Percentiles rank a stretch among this genome's conserved stretches.
Evolutionary conservation across 2,888 invertebrate genomes (phyloP).

Genomic region (Sthenelais limicola): DNA sequence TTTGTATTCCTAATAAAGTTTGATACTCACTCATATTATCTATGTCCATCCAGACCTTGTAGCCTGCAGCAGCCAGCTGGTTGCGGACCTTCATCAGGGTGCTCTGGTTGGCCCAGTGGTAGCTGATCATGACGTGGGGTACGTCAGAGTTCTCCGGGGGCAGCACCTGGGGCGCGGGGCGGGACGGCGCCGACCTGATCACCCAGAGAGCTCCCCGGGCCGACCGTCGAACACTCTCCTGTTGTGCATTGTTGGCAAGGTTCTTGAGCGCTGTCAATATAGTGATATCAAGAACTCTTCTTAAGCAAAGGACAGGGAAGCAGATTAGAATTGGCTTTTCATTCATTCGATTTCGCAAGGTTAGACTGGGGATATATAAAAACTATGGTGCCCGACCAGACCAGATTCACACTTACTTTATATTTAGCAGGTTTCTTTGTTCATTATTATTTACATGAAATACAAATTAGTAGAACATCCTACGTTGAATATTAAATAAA

Average conservation of each 20-base stretch:
- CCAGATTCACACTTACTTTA: too few species aligned
- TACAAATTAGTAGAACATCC: too few species aligned
- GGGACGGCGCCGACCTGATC: conserved; percentile 41
- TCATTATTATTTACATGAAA: too few species aligned
- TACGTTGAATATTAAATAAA: too few species aligned
- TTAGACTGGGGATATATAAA: background rate
- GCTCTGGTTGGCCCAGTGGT: conserved; percentile 52
- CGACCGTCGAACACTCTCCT: conserved; percentile 58
- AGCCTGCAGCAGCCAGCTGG: conserved; percentile 49
- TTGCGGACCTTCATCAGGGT: conserved; percentile 49
- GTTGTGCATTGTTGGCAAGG: conserved; percentile 48
- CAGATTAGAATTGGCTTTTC: too few species aligned
- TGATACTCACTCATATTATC: conserved; percentile 55
- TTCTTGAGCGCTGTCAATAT: conserved; percentile 1
- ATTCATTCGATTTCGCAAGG: too few species aligned
- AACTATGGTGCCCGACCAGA: too few species aligned
- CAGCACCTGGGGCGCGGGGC: background rate
- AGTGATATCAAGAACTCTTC: too few species aligned
- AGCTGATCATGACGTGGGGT: conserved; percentile 56
- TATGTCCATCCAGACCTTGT: conserved; percentile 57
- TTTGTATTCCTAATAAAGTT: too few species aligned
- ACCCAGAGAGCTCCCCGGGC: conserved; percentile 68
- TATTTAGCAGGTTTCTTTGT: too few species aligned
- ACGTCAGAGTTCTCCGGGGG: conserved; percentile 34
- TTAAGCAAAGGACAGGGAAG: too few species aligned